Base-by-base conservation (phyloP, 2,113 vertebrate species). In the Marmota flaviventris region DNA sequence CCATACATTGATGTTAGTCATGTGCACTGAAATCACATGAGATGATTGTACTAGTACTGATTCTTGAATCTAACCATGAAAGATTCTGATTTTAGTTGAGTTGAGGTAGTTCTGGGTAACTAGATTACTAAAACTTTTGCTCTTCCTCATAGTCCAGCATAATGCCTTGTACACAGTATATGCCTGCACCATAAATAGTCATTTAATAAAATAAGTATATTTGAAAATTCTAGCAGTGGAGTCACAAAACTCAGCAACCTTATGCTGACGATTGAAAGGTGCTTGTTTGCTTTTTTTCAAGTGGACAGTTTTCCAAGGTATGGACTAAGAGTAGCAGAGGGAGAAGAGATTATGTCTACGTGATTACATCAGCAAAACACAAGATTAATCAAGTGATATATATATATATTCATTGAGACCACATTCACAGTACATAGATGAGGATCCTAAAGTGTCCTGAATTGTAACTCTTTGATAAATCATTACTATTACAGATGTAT, bases 151-250 rank as follows among this genome's bases (percentile, higher is more conserved):
- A 69, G 18, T 10, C 9, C 12, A 86, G 34, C 10, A 48, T 78
- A 48, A 87, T 29, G 37, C 4, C 85, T 87, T 78, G 16, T 17
- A 61, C 56, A 76, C 48, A 51, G 18, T 85, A n/a, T 29, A 9
- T 25, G 4, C 9, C 65, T 39, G 56, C 22, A 24, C 27, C 56
- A 34, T 51, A 79, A 69, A 63, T 39, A 65, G 77, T 51, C 42
- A 93, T 27, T 79, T 81, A 93, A 82, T 69, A 82, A 45, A 89
- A 45, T 67, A 82, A 42, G 8, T 65, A 18, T 32, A 65, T 61
- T 81, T 91, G 27, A 84, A 85, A 93, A 85, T 73, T 82, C 37
- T 69, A 91, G 17, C n/a, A 85, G 11, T 78, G 29, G 16, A 94
- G 20, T 2, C 16, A 34, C 85, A 82, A 65, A 7, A 81, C 16